A percentile compares a stretch with the other conserved stretches of the same genome.
Evolutionary conservation across 2,113 vertebrate genomes (phyloP).

Genomic region (Poeciliopsis turrubarensis): DNA sequence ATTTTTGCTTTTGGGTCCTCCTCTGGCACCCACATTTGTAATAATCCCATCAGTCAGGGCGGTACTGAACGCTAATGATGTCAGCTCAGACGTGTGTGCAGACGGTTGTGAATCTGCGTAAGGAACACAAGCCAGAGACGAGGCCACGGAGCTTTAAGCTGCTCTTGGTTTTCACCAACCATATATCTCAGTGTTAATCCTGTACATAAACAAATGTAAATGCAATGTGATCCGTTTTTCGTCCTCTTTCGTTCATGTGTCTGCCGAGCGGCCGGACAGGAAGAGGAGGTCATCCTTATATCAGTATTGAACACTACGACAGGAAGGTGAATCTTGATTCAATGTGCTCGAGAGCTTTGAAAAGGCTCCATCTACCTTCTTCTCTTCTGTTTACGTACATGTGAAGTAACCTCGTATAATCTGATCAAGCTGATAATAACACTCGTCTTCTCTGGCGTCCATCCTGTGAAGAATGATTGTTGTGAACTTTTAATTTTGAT

Average conservation of each 20-base stretch:
- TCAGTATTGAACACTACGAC: constrained; percentile 60
- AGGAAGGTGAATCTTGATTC: constrained; percentile 26
- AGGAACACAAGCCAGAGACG: constrained; percentile 73
- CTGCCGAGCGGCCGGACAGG: constrained; percentile 29
- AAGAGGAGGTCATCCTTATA: constrained; percentile 34
- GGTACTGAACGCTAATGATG: constrained; percentile 52
- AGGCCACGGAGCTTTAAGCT: constrained; percentile 49
- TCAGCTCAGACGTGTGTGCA: constrained; percentile 38
- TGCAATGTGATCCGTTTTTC: constrained; percentile 52
- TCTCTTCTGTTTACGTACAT: constrained; percentile 86
- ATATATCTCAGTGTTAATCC: constrained; percentile 66
- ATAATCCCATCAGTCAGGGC: constrained; percentile 50
- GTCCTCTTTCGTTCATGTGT: constrained; percentile 13
- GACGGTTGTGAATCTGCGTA: constrained; percentile 41
- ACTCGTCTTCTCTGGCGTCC: constrained; percentile 83
- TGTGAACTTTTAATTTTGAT: constrained; percentile 77
- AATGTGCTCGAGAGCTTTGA: constrained; percentile 32
- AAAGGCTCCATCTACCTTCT: constrained; percentile 57
- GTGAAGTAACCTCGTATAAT: constrained; percentile 80
- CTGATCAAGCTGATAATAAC: constrained; percentile 83
- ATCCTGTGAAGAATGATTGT: constrained; percentile 91
- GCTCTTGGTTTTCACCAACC: constrained; percentile 60
- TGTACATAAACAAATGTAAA: constrained; percentile 63
- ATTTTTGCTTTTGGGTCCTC: constrained; percentile 5
- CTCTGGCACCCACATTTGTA: constrained; percentile 38